Percentiles rank a stretch among this genome's conserved stretches.
Conservation (phyloP, 2,113 vertebrate genomes). For the Macaca mulatta region DNA sequence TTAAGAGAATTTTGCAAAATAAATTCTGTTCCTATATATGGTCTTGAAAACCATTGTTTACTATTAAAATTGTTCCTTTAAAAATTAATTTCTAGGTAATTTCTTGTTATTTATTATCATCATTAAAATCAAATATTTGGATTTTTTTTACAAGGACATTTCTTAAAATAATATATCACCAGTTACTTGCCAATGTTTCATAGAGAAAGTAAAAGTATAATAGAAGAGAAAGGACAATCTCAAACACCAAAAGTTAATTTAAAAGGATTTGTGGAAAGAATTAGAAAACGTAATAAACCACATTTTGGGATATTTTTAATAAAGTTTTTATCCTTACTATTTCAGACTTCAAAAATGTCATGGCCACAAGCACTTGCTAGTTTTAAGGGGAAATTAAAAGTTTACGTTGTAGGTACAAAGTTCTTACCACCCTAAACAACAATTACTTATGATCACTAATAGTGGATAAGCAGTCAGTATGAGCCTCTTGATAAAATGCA, state of each 20-base stretch:
- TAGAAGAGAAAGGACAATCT: background rate
- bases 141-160: background rate
- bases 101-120: background rate
- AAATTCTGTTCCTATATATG: background rate
- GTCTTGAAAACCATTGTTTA: background rate
- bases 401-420: background rate
- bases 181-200: conserved; percentile 21
- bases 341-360: conserved; percentile 28
- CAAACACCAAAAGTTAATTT: background rate
- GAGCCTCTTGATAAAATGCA: background rate
- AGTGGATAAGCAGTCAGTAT: background rate
- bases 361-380: background rate
- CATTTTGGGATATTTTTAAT: background rate
- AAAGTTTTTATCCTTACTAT: background rate
- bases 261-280: background rate
- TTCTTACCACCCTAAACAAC: background rate
- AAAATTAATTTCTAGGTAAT: background rate
- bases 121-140: conserved; percentile 24
- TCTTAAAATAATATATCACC: background rate
- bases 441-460: conserved; percentile 4
- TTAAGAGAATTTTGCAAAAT: background rate
- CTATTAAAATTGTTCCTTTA: background rate
- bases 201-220: background rate
- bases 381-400: background rate
- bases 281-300: conserved; percentile 11